Base-by-base conservation (phyloP, 2,888 invertebrate species). In the Drosophila anomelani region DNA sequence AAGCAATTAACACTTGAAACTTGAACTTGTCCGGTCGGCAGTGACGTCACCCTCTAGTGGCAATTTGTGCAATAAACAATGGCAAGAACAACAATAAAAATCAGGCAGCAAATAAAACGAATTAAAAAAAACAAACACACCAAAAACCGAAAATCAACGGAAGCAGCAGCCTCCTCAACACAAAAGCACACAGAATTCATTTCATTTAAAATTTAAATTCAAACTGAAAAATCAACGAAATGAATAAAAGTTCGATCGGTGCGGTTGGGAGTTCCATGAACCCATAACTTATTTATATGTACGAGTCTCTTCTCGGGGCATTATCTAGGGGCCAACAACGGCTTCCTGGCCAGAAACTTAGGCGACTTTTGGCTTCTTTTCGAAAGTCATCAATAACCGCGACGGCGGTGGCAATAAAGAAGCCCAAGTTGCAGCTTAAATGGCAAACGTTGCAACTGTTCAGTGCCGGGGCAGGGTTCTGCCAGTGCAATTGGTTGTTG, bases 31-130 rank as follows among this genome's bases (percentile, higher is more conserved):
- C 53, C 23, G 49, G 29, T 41, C 51, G 15, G 29, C 29, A 55
- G 58, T 83, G 89, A 88, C 80, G 85, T 89, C 88, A 85, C 61
- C 61, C 17, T 26, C n/a, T 15, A 13, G 44, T 44, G 54, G 67
- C 77, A 76, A 81, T 85, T 85, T 76, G 76, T 88, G 87, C 83
- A 89, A 78, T 72, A 81, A 72, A 84, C 80, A 83, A 88, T 85
- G 76, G 75, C 62, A 61, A 76, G 51, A 80, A 80, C 76, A 80
- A 54, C 71, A 73, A 83, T 76, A 75, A 87, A 83, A 80, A 58
- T 75, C 89, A 86, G 68, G 68, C 59, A 64, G 69, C 76, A 34
- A 34, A 51, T 51, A 51, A 9, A 51, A 51, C 34, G 20, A 51
- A 51, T 51, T 51, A 26, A 46, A 46, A 43, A 13, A 47, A 47